Percentiles rank a stretch among this genome's conserved stretches.
phyloP scores from a whole-genome alignment of 2,797 vertebrate genomes.

The Sphenopsis melanotis region DNA sequence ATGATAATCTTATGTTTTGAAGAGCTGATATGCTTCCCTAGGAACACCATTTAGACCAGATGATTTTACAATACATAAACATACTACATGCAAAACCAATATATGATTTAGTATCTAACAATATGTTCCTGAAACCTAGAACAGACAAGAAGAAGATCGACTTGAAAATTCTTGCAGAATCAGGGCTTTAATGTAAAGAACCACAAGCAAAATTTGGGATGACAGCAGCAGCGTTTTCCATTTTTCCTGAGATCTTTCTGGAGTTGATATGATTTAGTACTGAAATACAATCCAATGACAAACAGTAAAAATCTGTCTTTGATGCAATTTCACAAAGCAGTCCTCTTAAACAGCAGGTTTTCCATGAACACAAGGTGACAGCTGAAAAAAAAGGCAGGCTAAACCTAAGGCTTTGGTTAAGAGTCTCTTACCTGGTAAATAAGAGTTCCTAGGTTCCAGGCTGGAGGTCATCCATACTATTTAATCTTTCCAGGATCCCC shows the following conservation, averaged over 20 bases:
- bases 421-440: not conserved
- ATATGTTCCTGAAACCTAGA: not conserved
- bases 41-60: not conserved
- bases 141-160: not conserved
- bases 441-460: not conserved
- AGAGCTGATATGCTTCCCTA: not conserved
- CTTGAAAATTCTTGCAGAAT: not conserved
- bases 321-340: not conserved
- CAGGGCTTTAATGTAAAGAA: not conserved
- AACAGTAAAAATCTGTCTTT: not conserved
- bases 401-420: not conserved
- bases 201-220: not conserved
- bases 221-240: not conserved
- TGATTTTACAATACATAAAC: slow-evolving; percentile 24
- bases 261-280: not conserved
- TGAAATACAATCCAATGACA: not conserved
- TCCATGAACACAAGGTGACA: not conserved
- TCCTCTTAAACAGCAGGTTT: not conserved
- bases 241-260: not conserved
- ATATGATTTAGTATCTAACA: not conserved
- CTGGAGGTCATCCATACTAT: not conserved
- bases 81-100: not conserved
- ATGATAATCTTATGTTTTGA: not conserved
- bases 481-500: not conserved
- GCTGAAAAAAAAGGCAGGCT: not conserved